A percentile compares a stretch with the other conserved stretches of the same genome.
Evolutionary conservation across 2,797 vertebrate species (phyloP).

Genomic region (Lateolabrax maculatus): DNA sequence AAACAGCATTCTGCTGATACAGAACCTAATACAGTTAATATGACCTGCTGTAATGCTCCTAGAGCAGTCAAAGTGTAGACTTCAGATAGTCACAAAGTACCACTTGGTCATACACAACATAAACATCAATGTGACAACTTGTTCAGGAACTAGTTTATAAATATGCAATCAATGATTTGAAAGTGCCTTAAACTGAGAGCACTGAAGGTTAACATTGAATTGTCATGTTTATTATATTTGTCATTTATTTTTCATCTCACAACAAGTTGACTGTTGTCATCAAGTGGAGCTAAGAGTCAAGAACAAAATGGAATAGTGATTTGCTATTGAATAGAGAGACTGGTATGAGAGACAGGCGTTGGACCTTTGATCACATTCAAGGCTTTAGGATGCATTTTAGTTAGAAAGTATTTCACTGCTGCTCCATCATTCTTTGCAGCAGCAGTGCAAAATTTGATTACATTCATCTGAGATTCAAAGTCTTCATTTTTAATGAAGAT

Average conservation of each 20-base stretch:
- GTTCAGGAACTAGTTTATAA: background rate
- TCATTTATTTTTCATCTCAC: background rate
- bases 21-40: background rate
- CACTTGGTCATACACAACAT: background rate
- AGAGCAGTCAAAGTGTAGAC: background rate
- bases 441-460: background rate
- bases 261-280: background rate
- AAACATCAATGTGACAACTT: background rate
- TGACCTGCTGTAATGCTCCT: background rate
- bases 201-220: too few species aligned
- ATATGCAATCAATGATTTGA: background rate
- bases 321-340: background rate
- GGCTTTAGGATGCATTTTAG: background rate
- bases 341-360: accelerated
- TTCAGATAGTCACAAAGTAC: background rate
- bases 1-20: background rate
- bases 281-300: background rate
- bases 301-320: too few species aligned
- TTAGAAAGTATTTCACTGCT: background rate
- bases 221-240: background rate
- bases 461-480: background rate
- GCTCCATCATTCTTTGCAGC: background rate
- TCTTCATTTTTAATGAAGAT: background rate
- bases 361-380: background rate
- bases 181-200: background rate